A percentile compares a stretch with the other conserved stretches of the same genome.
Evolutionary conservation across 2,113 vertebrate species (phyloP).

Genomic region (Sinocyclocheilus rhinocerous): DNA sequence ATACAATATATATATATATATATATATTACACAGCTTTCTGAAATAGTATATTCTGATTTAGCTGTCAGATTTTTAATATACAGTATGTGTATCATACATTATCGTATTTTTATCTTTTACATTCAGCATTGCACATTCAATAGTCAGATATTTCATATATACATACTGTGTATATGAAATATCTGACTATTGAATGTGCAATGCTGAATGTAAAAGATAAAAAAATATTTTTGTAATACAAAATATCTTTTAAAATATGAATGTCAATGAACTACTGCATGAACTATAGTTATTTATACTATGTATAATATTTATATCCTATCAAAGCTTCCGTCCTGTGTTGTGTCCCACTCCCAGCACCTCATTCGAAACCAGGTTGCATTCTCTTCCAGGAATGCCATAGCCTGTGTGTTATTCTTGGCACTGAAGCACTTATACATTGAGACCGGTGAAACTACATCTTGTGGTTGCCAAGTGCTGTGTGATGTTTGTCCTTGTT

Average conservation of each 20-base stretch:
- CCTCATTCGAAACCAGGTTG: not conserved
- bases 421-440: constrained; percentile 7
- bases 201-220: not conserved
- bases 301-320: not conserved
- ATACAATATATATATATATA: too few species aligned
- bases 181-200: too few species aligned
- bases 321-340: not conserved
- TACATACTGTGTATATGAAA: too few species aligned
- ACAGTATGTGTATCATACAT: too few species aligned
- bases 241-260: not conserved
- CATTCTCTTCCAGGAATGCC: constrained; percentile 45
- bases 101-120: too few species aligned
- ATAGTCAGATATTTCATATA: too few species aligned
- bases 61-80: too few species aligned
- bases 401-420: constrained; percentile 38
- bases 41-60: too few species aligned
- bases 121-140: too few species aligned
- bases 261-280: not conserved
- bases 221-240: too few species aligned
- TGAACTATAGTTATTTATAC: not conserved
- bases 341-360: constrained; percentile 2
- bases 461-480: not conserved
- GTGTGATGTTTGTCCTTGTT: not conserved
- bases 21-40: too few species aligned
- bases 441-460: not conserved